phyloP scores from a whole-genome alignment of 2,113 vertebrate genomes.

The Reinhardtius hippoglossoides region DNA sequence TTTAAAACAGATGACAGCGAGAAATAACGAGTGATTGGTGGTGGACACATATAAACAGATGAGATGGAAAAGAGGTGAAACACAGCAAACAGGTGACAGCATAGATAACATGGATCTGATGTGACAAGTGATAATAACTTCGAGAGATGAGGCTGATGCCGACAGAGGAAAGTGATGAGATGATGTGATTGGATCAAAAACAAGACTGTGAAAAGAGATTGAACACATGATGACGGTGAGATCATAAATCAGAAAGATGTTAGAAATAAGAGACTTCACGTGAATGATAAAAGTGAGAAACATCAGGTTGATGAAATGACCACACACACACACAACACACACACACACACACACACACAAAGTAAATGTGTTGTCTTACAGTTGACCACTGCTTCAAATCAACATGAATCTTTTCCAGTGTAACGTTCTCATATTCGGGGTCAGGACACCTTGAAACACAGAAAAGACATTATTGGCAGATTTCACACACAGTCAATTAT shows the following conservation, averaged over 20 bases:
- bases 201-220: too few species aligned
- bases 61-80: neutral
- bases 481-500: neutral
- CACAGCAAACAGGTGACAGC: neutral
- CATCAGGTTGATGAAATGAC: too few species aligned
- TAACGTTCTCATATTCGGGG: slow-evolving; percentile 49
- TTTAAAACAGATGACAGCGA: neutral
- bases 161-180: neutral
- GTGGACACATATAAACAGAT: neutral
- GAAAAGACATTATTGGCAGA: neutral
- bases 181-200: neutral
- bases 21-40: neutral
- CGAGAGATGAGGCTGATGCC: neutral
- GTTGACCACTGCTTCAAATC: slow-evolving; percentile 76
- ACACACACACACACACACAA: neutral
- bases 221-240: neutral
- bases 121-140: neutral
- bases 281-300: too few species aligned
- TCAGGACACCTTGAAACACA: slow-evolving; percentile 56
- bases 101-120: neutral
- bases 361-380: slow-evolving; percentile 61
- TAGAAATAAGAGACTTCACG: too few species aligned
- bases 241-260: neutral
- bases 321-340: neutral
- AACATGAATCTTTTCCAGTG: slow-evolving; percentile 58